phyloP scores from a whole-genome alignment of 2,113 vertebrate genomes.

The Oenanthe melanoleuca region DNA sequence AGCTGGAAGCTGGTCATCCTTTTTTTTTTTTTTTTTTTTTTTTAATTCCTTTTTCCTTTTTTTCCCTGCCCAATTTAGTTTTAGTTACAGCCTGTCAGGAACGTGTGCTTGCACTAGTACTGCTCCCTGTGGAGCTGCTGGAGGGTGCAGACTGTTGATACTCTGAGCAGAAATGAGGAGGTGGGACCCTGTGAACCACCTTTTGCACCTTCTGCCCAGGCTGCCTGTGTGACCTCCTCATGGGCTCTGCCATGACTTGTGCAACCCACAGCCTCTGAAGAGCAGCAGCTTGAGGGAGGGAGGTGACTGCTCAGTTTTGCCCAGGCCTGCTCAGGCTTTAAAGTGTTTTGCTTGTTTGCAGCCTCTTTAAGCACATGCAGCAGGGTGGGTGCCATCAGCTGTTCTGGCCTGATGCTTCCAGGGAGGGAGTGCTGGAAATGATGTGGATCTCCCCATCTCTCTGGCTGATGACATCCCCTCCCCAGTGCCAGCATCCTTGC shows the following conservation, averaged over 20 bases:
- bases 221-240: neutral
- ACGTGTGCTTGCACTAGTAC: neutral
- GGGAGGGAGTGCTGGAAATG: neutral
- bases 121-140: neutral
- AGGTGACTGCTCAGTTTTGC: neutral
- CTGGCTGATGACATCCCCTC: neutral
- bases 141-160: neutral
- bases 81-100: neutral
- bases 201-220: neutral
- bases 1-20: neutral
- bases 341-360: neutral
- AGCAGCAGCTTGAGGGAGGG: neutral
- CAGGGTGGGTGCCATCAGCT: neutral
- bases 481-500: neutral
- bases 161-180: neutral
- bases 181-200: neutral
- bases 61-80: neutral
- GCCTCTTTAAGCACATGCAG: neutral
- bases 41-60: neutral
- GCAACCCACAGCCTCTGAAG: neutral
- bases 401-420: neutral
- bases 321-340: conserved; percentile 1
- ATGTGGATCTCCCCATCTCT: neutral
- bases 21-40: too few relatives aligned
- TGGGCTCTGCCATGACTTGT: neutral